A percentile compares a stretch with the other conserved stretches of the same genome.
phyloP scores from a whole-genome alignment of 1,140 invertebrate genomes.

The Batillaria attramentaria region DNA sequence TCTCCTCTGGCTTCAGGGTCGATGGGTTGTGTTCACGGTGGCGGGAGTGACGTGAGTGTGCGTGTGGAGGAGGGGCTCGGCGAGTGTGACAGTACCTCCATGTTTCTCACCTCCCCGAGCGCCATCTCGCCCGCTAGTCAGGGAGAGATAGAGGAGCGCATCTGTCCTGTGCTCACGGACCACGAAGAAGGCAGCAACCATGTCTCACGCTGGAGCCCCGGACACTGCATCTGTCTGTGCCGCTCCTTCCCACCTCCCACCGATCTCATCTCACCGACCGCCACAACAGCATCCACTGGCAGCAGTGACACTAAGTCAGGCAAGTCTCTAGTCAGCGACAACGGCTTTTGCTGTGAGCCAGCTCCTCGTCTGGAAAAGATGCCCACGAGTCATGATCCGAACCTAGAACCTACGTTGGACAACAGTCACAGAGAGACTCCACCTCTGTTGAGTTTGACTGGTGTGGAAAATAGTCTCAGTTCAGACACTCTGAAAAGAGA shows the following conservation, averaged over 20 bases:
- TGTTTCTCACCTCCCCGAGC: constrained; percentile 34
- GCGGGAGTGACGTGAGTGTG: neutral
- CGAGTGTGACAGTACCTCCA: constrained; percentile 45
- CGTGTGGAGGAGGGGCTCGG: constrained; percentile 6
- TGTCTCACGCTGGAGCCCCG: neutral
- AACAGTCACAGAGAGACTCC: neutral
- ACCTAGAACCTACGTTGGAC: neutral
- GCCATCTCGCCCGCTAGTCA: constrained; percentile 38
- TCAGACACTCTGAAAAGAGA: neutral
- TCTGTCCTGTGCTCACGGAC: constrained; percentile 16
- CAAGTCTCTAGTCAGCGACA: constrained; percentile 17
- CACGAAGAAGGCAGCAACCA: constrained; percentile 15
- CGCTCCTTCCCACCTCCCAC: constrained; percentile 12
- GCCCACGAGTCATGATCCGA: neutral
- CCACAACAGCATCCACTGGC: neutral
- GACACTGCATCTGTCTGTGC: constrained; percentile 23
- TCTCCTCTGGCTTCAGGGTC: neutral
- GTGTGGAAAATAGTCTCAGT: neutral
- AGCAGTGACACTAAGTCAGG: neutral
- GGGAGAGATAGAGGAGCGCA: constrained; percentile 29
- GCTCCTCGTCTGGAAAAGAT: constrained; percentile 22
- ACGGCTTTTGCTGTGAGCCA: constrained; percentile 4
- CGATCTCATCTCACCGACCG: neutral
- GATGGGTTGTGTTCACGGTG: neutral
- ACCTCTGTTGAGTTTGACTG: constrained; percentile 26